Conservation (phyloP, 2,888 invertebrate species). For the Nineta flava region DNA sequence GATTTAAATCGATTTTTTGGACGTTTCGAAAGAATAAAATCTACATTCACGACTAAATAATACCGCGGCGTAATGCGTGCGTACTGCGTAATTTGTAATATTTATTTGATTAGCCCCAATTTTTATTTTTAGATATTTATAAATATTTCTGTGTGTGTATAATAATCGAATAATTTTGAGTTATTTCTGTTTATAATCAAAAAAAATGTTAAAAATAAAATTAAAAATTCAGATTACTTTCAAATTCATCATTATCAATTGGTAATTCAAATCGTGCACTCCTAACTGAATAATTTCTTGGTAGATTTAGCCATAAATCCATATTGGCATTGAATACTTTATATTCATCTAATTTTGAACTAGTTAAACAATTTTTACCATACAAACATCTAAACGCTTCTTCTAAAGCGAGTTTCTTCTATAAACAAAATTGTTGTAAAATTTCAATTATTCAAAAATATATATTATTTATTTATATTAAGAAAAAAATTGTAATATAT, state of each 20-base stretch:
- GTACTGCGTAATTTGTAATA: no score
- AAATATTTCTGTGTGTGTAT: no score
- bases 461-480: conserved; percentile 6
- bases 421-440: conserved; percentile 14
- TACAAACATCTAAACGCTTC: conserved; percentile 45
- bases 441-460: conserved; percentile 8
- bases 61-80: no score
- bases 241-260: conserved; percentile 40
- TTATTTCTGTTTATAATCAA: no score
- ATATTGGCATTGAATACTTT: conserved; percentile 29
- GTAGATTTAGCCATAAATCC: conserved; percentile 47
- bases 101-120: no score
- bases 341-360: background rate
- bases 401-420: conserved; percentile 49
- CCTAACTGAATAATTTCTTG: conserved; percentile 57
- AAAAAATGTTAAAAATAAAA: conserved; percentile 2
- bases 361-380: conserved; percentile 8
- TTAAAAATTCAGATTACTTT: conserved; percentile 21
- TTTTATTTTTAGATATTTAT: no score
- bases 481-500: no score
- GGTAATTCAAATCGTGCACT: conserved; percentile 63
- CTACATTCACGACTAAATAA: no score
- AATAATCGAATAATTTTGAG: no score
- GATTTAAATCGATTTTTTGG: no score
- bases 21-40: no score